phyloP scores from a whole-genome alignment of 2,888 invertebrate species.

The Zhuqinia jingwanae region DNA sequence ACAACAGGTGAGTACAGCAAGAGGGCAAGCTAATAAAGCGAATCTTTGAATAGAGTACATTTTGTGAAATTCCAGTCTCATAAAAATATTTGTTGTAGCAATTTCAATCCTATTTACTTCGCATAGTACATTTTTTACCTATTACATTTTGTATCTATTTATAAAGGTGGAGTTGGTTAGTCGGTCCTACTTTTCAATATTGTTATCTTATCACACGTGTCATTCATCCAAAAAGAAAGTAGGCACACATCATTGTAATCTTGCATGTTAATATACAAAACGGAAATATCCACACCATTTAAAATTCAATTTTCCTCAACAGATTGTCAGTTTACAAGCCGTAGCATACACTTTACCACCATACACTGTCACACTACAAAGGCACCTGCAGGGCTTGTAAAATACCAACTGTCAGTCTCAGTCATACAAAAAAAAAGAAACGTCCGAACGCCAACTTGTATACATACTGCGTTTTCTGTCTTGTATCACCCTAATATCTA shows the following conservation, averaged over 20 bases:
- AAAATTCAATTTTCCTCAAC: conserved; percentile 35
- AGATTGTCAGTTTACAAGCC: too few species aligned
- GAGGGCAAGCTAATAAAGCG: too few species aligned
- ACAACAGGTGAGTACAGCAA: too few species aligned
- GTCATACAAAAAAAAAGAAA: not conserved
- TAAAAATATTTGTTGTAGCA: too few species aligned
- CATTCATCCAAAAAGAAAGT: conserved; percentile 23
- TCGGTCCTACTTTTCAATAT: too few species aligned
- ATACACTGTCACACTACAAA: not conserved
- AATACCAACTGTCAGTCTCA: not conserved
- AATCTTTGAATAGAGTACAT: too few species aligned
- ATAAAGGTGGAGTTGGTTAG: not conserved
- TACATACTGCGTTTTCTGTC: not conserved
- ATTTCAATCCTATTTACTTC: too few species aligned
- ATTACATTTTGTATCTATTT: too few species aligned
- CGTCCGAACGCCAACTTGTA: not conserved
- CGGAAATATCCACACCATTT: conserved; percentile 30
- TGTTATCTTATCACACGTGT: not conserved
- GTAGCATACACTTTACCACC: not conserved
- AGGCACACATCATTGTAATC: too few species aligned
- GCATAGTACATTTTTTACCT: too few species aligned
- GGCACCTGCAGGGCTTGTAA: not conserved
- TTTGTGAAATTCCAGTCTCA: too few species aligned
- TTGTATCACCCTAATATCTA: not conserved
- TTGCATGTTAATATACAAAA: conserved; percentile 10